These are phyloP conservation scores for Passer domesticus DNA, from an alignment of 2,113 vertebrate genomes.

Conservation along the genomic window DNA sequence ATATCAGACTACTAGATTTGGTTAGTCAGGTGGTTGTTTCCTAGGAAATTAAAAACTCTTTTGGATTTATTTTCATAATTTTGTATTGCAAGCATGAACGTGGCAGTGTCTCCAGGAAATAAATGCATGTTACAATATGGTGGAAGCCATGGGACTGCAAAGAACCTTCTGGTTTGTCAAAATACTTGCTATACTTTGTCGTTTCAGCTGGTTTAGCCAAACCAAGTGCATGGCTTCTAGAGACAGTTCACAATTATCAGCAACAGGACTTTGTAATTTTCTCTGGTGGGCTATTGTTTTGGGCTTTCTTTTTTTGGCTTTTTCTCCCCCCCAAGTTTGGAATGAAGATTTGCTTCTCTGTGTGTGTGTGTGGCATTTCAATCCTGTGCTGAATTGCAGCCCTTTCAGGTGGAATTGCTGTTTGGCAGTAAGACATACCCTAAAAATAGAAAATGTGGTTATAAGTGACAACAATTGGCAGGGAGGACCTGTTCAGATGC, in stretches of 20 bases:
- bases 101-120: not conserved
- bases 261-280: not conserved
- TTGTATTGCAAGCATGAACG: not conserved
- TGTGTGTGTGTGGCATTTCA: not conserved
- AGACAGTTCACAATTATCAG: not conserved
- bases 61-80: not conserved
- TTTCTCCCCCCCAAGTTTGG: not conserved
- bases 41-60: not conserved
- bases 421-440: not conserved
- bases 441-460: conserved; percentile 6
- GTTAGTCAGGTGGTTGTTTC: not conserved
- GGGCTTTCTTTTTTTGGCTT: fast-evolving
- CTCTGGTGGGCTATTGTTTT: not conserved
- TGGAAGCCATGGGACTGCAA: not conserved
- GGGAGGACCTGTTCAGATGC: not conserved
- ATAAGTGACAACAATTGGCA: not conserved
- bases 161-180: not conserved
- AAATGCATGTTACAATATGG: not conserved
- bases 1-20: not conserved
- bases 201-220: not conserved
- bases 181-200: not conserved
- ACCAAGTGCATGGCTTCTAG: not conserved
- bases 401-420: not conserved
- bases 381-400: not conserved
- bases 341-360: not conserved